phyloP scores from a whole-genome alignment of 2,888 invertebrate genomes.

The Malacosoma neustria region DNA sequence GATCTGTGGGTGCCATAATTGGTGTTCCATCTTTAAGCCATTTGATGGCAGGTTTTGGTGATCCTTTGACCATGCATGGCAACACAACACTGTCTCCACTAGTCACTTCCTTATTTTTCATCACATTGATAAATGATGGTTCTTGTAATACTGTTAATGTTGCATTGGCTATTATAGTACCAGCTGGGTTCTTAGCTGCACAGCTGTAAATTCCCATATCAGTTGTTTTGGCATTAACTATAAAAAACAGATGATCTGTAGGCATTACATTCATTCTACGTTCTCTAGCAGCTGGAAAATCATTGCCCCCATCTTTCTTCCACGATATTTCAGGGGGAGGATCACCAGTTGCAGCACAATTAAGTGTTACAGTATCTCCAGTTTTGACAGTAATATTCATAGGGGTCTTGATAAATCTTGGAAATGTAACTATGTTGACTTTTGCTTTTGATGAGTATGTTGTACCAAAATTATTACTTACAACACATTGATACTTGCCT shows the following conservation, averaged over 20 bases:
- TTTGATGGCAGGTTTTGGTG: constrained; percentile 84
- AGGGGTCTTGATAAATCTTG: constrained; percentile 89
- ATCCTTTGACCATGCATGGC: constrained; percentile 90
- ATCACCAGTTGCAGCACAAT: constrained; percentile 93
- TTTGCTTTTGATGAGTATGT: constrained; percentile 91
- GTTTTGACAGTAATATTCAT: constrained; percentile 88
- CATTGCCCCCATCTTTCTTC: constrained; percentile 94
- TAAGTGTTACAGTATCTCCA: constrained; percentile 89
- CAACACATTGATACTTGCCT: constrained; percentile 95
- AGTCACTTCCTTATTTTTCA: constrained; percentile 88
- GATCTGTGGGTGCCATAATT: constrained; percentile 81
- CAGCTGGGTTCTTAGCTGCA: constrained; percentile 93
- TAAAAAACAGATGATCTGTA: constrained; percentile 92
- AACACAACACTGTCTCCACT: constrained; percentile 90
- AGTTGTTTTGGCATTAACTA: constrained; percentile 89
- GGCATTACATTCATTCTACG: constrained; percentile 95
- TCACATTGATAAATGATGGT: constrained; percentile 89
- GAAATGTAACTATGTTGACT: constrained; percentile 91
- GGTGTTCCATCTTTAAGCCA: constrained; percentile 91
- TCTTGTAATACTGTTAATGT: constrained; percentile 89
- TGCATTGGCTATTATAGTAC: constrained; percentile 89
- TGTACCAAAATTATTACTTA: constrained; percentile 90
- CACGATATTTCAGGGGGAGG: constrained; percentile 92
- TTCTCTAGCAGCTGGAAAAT: constrained; percentile 96
- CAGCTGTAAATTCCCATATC: constrained; percentile 96